These are phyloP conservation scores for Prenolepis imparis DNA, from an alignment of 2,888 invertebrate genomes.

Conservation along the genomic window DNA sequence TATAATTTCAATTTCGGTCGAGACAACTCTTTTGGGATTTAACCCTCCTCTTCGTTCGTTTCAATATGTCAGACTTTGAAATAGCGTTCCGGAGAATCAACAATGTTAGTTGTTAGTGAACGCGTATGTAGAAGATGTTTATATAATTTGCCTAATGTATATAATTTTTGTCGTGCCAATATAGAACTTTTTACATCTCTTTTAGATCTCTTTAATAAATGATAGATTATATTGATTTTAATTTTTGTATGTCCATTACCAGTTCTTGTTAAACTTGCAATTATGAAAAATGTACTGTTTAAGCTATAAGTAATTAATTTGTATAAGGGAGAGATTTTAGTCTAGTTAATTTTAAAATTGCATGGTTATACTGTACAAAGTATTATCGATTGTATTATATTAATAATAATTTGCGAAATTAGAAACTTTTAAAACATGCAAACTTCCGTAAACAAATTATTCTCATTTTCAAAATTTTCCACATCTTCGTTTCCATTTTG, in stretches of 20 bases:
- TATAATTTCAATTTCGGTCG: neutral
- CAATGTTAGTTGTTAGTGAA: neutral
- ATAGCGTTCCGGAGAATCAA: neutral
- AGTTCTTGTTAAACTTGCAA: neutral
- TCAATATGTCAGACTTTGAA: constrained; percentile 12
- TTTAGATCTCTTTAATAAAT: neutral
- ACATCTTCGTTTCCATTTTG: neutral
- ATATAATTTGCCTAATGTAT: neutral
- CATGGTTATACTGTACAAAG: neutral
- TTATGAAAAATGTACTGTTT: neutral
- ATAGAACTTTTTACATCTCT: neutral
- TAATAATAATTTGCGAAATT: neutral
- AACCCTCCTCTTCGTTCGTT: neutral
- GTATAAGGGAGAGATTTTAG: neutral
- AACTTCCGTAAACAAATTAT: neutral
- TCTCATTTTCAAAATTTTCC: neutral
- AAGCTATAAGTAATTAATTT: neutral
- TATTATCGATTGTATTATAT: neutral
- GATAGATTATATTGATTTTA: neutral
- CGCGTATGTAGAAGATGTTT: neutral
- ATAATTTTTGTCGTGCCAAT: neutral
- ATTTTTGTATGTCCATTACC: neutral
- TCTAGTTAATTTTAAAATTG: neutral
- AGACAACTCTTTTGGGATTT: constrained; percentile 20
- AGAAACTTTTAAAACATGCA: neutral